Conservation (phyloP, 2,888 invertebrate genomes). For the Aphrophora alni region DNA sequence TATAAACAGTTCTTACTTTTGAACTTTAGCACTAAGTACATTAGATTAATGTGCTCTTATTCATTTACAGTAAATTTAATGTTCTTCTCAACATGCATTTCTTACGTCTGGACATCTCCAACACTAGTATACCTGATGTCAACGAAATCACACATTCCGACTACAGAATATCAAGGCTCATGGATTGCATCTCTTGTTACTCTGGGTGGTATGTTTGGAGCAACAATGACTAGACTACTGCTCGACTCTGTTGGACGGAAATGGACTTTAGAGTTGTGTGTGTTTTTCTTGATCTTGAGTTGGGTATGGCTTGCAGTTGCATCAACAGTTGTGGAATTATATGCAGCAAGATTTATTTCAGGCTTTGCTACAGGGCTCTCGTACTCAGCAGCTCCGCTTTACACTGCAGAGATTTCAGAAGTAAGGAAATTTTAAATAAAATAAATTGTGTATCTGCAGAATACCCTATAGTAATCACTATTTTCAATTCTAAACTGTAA, state of each 20-base stretch:
- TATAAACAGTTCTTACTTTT: too few species aligned
- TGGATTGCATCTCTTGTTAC: conserved; percentile 22
- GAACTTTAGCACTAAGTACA: too few species aligned
- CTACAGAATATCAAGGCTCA: conserved; percentile 52
- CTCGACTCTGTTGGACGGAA: conserved; percentile 17
- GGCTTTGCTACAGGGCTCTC: conserved; percentile 17
- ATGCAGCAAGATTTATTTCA: background rate
- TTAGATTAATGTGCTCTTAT: too few species aligned
- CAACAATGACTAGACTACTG: conserved; percentile 4
- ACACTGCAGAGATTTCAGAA: conserved; percentile 32
- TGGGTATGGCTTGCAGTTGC: background rate
- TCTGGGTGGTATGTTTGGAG: conserved; percentile 23
- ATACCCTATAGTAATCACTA: too few species aligned
- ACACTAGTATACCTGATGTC: conserved; percentile 69
- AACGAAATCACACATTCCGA: conserved; percentile 43
- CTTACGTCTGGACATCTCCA: conserved; percentile 78
- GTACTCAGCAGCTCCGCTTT: conserved; percentile 21
- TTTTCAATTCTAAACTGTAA: too few species aligned
- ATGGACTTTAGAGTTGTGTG: conserved; percentile 11
- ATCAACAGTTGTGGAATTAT: background rate
- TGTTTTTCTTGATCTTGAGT: background rate
- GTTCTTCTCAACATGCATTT: conserved; percentile 24
- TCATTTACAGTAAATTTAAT: conserved; percentile 14
- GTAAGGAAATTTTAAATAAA: conserved; percentile 16
- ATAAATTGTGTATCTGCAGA: too few species aligned